phyloP scores from a whole-genome alignment of 1,140 invertebrate species.

The Lasaia peninsularis region DNA sequence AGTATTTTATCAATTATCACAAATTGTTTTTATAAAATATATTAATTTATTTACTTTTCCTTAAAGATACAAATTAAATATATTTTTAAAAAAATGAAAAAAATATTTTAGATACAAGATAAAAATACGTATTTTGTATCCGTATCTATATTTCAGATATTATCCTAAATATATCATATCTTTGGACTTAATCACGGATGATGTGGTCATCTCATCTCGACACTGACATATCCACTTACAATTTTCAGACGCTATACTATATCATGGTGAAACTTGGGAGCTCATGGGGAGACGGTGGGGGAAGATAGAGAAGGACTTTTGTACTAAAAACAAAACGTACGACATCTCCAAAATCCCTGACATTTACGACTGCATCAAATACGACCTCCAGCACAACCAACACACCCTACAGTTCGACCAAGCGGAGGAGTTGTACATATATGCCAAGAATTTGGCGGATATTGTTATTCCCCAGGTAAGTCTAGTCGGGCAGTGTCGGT shows the following conservation, averaged over 20 bases:
- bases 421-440: slow-evolving; percentile 96
- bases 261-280: slow-evolving; percentile 99
- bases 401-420: slow-evolving; percentile 95
- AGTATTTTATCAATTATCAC: too few relatives aligned
- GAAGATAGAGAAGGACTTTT: slow-evolving; percentile 99
- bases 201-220: too few relatives aligned
- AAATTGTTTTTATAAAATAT: too few relatives aligned
- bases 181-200: too few relatives aligned
- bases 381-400: slow-evolving; percentile 98
- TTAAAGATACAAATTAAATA: too few relatives aligned
- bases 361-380: slow-evolving; percentile 99
- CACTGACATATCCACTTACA: not conserved
- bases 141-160: too few relatives aligned
- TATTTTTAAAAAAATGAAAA: too few relatives aligned
- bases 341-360: slow-evolving; percentile 99
- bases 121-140: too few relatives aligned
- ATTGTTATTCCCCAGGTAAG: slow-evolving; percentile 99
- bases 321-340: slow-evolving; percentile 93
- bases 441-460: slow-evolving; percentile 97
- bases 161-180: too few relatives aligned
- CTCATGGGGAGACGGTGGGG: slow-evolving; percentile 98
- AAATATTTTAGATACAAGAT: too few relatives aligned
- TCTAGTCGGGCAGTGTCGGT: too few relatives aligned
- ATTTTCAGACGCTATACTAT: slow-evolving; percentile 89
- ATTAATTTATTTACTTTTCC: too few relatives aligned